Conservation (phyloP, 2,113 vertebrate species). For the Prolemur simus region DNA sequence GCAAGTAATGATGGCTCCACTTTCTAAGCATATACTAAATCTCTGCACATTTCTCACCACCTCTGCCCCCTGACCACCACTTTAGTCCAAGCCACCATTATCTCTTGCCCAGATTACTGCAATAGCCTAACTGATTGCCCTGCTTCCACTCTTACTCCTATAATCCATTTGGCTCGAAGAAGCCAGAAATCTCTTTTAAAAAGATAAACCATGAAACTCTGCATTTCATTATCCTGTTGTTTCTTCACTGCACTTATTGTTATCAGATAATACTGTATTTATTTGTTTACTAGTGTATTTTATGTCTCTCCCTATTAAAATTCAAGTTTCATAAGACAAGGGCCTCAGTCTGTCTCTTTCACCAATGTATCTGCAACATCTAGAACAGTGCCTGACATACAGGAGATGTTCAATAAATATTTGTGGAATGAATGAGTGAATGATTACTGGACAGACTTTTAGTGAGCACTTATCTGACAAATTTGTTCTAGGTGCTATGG, state of each 20-base stretch:
- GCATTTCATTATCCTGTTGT: background rate
- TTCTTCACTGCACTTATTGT: background rate
- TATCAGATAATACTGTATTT: background rate
- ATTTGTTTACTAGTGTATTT: background rate
- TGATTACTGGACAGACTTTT: background rate
- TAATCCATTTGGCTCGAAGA: background rate
- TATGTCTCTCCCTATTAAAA: background rate
- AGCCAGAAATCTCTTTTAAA: slow-evolving; percentile 23
- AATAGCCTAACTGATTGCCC: background rate
- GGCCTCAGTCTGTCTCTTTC: background rate
- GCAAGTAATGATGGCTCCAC: background rate
- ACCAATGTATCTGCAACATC: background rate
- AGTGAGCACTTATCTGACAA: background rate
- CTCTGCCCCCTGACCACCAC: background rate
- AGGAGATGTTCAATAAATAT: background rate
- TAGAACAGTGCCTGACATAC: background rate
- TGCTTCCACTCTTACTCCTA: background rate
- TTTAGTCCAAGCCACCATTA: background rate
- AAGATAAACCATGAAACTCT: background rate
- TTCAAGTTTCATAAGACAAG: background rate
- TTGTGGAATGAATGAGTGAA: background rate
- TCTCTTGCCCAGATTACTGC: background rate
- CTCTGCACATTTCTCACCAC: background rate
- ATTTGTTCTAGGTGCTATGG: background rate
- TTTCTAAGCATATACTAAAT: background rate